Evolutionary conservation across 2,797 vertebrate genomes (phyloP), one percentile per base, ranked within the genome.

Genomic region (Sciurus carolinensis): DNA sequence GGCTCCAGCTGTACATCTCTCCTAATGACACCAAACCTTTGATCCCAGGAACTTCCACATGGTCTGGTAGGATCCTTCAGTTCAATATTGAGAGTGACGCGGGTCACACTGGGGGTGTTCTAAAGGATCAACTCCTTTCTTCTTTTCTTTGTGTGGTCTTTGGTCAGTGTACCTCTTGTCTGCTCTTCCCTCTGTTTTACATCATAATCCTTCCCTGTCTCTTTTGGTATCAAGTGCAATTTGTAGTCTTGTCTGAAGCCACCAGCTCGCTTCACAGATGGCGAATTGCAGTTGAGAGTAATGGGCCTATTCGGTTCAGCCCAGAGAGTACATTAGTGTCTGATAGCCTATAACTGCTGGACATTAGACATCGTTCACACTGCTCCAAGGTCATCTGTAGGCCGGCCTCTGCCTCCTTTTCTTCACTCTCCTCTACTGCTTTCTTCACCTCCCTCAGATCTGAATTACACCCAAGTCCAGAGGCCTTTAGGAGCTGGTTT

Each of bases 191-290:
- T 96, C 87, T 59, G 66, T 73, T 96, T 95, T 97, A 85, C 52
- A 95, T 96, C 64, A 66, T 76, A 82, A 80, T 89, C 71, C 33
- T 14, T 87, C 57, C 7, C 52, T 83, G 83, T 96, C 90, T 92
- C 82, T 94, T 94, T 91, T 66, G 77, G 91, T 92, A 91, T 95
- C 92, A 86, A 95, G 82, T 95, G 80, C 90, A 96, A 96, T 98
- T 97, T 97, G 91, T 96, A 97, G 95, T 97, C 96, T 94, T 91
- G 95, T 98, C 96, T 96, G 87, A 96, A 96, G 93, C 81, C 90
- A 96, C 96, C 59, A 94, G 94, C 94, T 97, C 93, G 92, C 97
- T 98, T 97, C 97, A 97, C 97, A 98, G 97, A 97, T 97, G 97
- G 97, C 1, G 94, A 97, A 97, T 97, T 97, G 93, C 93, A 77